Base-by-base conservation (phyloP, 2,113 vertebrate species). In the Misgurnus anguillicaudatus region DNA sequence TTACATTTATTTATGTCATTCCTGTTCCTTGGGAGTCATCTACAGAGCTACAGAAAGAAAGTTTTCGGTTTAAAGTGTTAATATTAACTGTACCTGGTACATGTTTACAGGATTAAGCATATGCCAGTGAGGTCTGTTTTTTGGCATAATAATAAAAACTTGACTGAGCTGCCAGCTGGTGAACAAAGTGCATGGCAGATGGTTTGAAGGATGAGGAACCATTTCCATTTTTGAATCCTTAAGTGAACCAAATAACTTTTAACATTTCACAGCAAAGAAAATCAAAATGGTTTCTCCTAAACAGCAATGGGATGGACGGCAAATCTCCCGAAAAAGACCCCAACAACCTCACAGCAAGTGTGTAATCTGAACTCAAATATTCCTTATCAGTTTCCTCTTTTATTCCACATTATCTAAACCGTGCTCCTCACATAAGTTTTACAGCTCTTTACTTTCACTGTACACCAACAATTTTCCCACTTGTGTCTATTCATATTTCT, bases 401-500 rank as follows among this genome's bases (percentile, higher is more conserved):
- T n/a, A n/a, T n/a, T 51, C 13, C 48, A 51, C 48, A 51, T 51
- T 55, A 55, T 55, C 67, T 4, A 7, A 55, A 17, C 38, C 11
- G 38, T n/a, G 11, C 5, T 3, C 53, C 11, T 17, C 48, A 69
- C 14, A 3, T 1, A 1, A 70, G 11, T 16, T 51, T 51, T 51
- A 14, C 14, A 51, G 48, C 14, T 51, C 48, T 13, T 4, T 39
- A 51, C 16, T 70, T 9, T 39, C n/a, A 39, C 1, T n/a, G 31
- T 13, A 53, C 38, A 9, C 14, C 31, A 55, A 11, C 48, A 55
- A 39, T 39, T 38, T 17, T 19, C 16, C 53, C 68, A 70, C 21
- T 45, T 66, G 41, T 21, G 19, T 70, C 68, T 55, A 70, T 55
- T 55, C 55, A n/a, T 39, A 55, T 57, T 71, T 55, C 68, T 71